Evolutionary conservation across 2,888 invertebrate species (phyloP), one percentile per base, ranked within the genome.

Genomic region (Perizoma flavofasciatum): DNA sequence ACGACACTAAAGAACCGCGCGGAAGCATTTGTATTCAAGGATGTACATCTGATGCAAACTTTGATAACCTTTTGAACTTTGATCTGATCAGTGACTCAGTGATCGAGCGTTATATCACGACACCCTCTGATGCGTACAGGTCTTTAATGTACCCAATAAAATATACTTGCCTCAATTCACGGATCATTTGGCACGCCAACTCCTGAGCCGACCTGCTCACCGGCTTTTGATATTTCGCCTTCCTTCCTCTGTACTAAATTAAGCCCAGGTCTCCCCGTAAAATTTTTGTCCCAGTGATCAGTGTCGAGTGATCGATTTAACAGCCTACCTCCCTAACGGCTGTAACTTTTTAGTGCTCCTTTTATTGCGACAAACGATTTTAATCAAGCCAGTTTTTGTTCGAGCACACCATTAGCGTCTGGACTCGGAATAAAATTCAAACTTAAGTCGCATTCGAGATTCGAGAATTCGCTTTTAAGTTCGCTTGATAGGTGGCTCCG

Each of bases 321-420:
- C 86, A 83, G 86, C 88, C 88, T 86, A 89, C 88, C 85, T 83
- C 81, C 77, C 82, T 83, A 83, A 85, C 84, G 86, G 88, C 81
- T 90, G 87, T 91, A 88, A 90, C 90, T 88, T 91, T 92, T 91
- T 91, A 92, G 84, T 87, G 77, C 86, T 84, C 76, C 82, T 89
- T 92, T 91, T 90, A 91, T 92, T 92, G 89, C 91, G 85, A 90
- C 91, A 89, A 90, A 91, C 90, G 92, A 89, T 91, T 91, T 92
- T 92, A 91, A 92, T 92, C 91, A 90, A 92, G 88, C 85, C 85
- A 86, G 86, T 90, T 90, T 91, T 91, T 89, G 88, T 88, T 87
- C 86, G 77, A 74, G 79, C 83, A 79, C 81, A 84, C 88, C 83
- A 87, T 90, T 90, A 90, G 86, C 88, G 86, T 85, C 77, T 74